Evolutionary conservation across 2,113 vertebrate species (phyloP), one percentile per base, ranked within the genome.

Genomic region (Pelecanoides urinatrix): DNA sequence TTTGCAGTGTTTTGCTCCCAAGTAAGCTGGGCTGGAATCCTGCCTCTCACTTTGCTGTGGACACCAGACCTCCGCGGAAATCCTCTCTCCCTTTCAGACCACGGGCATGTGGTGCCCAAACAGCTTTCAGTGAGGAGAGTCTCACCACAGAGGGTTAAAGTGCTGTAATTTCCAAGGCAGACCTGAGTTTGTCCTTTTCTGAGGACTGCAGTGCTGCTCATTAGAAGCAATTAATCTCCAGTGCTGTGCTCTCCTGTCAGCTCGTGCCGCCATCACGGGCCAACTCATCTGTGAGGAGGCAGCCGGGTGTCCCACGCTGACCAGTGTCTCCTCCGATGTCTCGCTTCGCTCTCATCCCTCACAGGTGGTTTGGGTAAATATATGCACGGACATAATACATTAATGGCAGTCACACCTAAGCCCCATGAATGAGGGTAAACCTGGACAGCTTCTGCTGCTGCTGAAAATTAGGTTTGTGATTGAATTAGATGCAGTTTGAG

Each of bases 171-270:
- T 95, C 73, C 11, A 22, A 93, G 86, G 65, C 50, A 93, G 62
- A 44, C 40, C n/a, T 23, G 61, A 16, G 70, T 80, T 87, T 26
- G 34, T 63, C 32, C 65, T 72, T 92, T 93, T 90, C 56, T 78
- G 45, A 90, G 88, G 61, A 70, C 73, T 79, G 63, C 63, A 44
- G 53, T 50, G 50, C 90, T 88, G 71, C 93, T 97, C 95, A 96
- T 97, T 96, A 97, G 82, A 96, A 93, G 73, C 91, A 97, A 97
- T 97, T 97, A 97, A 93, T 96, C 88, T 94, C 90, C n/a, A 75
- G 56, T 13, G 27, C 83, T 66, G 70, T n/a, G 92, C 89, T 94
- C 38, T 92, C 53, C 92, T 94, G 95, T 97, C 95, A 94, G 90
- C 62, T 94, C 3, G 0, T 59, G 77, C 78, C 0, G 3, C 61